Base-by-base conservation (phyloP, 2,113 vertebrate genomes). In the Myotis davidii region DNA sequence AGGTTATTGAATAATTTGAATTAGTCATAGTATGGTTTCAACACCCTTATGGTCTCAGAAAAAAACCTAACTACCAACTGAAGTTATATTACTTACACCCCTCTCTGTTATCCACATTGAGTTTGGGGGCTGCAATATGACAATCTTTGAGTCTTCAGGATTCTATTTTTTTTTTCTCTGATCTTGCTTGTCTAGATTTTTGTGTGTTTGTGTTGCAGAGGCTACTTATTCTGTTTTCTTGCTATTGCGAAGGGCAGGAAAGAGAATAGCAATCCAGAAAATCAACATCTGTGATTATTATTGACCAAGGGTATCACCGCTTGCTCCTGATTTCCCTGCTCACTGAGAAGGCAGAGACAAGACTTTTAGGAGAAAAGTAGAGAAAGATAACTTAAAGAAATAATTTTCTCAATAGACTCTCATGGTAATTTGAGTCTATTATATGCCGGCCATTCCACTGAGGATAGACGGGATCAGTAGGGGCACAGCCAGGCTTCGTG, bases 1-100 rank as follows among this genome's bases (percentile, higher is more conserved):
- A 52, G 45, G n/a, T 90, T 94, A 69, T 2, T 90, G 50, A 92
- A 76, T 79, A 85, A 76, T 69, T 42, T 89, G 8, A 84, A 70
- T 69, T 90, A 39, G 18, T 25, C 3, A 48, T 77, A 34, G 20
- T 37, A 76, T 56, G 1, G 9, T 45, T 92, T 92, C 29, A 90
- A 54, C 56, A 32, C 4, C 21, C 6, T 82, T 39, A 48, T 72
- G 20, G 21, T 59, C 45, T 72, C 52, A 76, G 34, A 17, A 94
- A 87, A 86, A 61, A 74, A 9, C 13, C 20, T 73, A 34, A 42
- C 37, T 86, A 61, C 5, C 42, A 74, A 64, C n/a, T 77, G 39
- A 85, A 93, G 32, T 59, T 84, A 8, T 45, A 14, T 86, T 59
- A 59, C 27, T 45, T 13, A 37, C 20, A 37, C 54, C 1, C 3